Base-by-base conservation (phyloP, 2,113 vertebrate species). In the Burhinus bistriatus region DNA sequence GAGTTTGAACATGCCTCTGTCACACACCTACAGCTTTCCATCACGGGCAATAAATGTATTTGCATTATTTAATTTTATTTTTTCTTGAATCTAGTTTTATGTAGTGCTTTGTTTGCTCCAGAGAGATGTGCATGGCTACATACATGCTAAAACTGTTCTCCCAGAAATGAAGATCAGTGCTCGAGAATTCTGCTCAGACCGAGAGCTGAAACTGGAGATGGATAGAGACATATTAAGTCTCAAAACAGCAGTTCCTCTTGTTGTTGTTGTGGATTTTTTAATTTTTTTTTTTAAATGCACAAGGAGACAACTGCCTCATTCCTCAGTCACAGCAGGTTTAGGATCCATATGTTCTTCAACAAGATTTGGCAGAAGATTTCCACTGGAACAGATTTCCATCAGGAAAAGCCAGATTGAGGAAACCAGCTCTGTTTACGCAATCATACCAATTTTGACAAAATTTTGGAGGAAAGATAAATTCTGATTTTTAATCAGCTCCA, bases 361-460 rank as follows among this genome's bases (percentile, higher is more conserved):
- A 90, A 89, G 42, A 55, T 26, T 65, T 75, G 61, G 45, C 61
- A 83, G 58, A 84, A 34, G 78, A 91, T 57, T 89, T 84, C 38
- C 26, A 42, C 32, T 78, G 77, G 17, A 89, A 70, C 30, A 89
- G 55, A 55, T 84, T 95, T 94, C 76, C 27, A 66, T 15, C n/a
- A 89, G 76, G 72, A 95, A 81, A 96, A 93, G 26, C 7, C 62
- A 83, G 64, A 88, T 13, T 80, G 62, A 92, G 64, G 73, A 92
- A 87, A 62, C 27, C 55, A 87, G 15, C 15, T 94, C 72, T 91
- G 69, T 96, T 96, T 92, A 78, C 3, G 1, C 69, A 76, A 58
- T 71, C 69, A 55, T 34, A 49, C 10, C 18, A 49, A 70, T 89
- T 86, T 57, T 80, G 49, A 73, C 8, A 87, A 89, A 78, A 64